These are phyloP conservation scores for Patagioenas fasciata DNA, from an alignment of 2,113 vertebrate species.

Conservation along the genomic window DNA sequence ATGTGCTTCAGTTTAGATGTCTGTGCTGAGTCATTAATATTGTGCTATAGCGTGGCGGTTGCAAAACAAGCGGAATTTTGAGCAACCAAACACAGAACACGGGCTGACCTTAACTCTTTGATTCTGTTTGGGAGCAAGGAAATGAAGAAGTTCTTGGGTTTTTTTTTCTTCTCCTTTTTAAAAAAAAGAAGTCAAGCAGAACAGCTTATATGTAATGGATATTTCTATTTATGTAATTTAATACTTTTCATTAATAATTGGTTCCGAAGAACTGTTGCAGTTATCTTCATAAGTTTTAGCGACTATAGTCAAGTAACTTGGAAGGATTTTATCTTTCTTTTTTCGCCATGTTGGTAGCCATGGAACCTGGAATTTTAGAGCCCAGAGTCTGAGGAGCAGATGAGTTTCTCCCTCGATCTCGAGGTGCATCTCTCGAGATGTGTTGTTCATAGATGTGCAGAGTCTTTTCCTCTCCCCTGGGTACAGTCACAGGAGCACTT, in stretches of 20 bases:
- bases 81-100: background rate
- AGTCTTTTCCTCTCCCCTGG: background rate
- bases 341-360: background rate
- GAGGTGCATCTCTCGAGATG: background rate
- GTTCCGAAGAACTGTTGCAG: background rate
- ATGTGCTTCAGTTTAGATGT: background rate
- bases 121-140: background rate
- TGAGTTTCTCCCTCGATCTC: background rate
- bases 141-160: background rate
- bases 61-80: background rate
- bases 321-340: background rate
- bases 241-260: background rate
- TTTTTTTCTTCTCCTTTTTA: background rate
- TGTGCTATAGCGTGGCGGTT: background rate
- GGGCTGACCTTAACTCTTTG: background rate
- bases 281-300: background rate
- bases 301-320: background rate
- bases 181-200: background rate
- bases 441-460: background rate
- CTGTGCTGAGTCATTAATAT: background rate
- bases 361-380: background rate
- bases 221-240: background rate
- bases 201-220: background rate
- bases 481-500: background rate
- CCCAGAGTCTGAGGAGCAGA: background rate